Percentiles rank a stretch among this genome's conserved stretches.
phyloP scores from a whole-genome alignment of 2,113 vertebrate genomes.

The Hippocampus abdominalis region DNA sequence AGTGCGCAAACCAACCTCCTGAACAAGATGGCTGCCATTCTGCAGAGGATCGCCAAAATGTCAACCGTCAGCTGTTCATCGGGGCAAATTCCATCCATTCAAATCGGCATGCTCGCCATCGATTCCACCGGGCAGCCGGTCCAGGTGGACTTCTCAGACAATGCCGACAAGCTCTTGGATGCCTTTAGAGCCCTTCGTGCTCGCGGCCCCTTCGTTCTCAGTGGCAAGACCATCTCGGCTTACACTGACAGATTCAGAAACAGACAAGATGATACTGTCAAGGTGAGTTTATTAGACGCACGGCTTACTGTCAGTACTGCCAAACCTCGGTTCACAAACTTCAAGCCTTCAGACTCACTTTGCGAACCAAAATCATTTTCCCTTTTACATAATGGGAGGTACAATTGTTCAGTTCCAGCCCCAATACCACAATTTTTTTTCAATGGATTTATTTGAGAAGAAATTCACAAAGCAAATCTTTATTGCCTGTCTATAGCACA shows the following conservation, averaged over 20 bases:
- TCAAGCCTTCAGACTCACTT: not conserved
- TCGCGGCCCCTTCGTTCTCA: conserved; percentile 82
- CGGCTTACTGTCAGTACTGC: not conserved
- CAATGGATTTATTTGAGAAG: no score
- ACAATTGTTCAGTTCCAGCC: no score
- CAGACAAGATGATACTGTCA: conserved; percentile 65
- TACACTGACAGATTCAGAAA: conserved; percentile 78
- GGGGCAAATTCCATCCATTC: conserved; percentile 72
- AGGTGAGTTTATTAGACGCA: conserved; percentile 69
- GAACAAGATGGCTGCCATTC: conserved; percentile 73
- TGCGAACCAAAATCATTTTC: not conserved
- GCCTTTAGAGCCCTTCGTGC: conserved; percentile 72
- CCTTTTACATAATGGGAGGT: not conserved
- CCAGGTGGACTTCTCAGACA: conserved; percentile 80
- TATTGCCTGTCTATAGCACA: no score
- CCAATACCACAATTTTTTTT: no score
- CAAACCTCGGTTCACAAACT: not conserved
- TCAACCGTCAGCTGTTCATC: conserved; percentile 81
- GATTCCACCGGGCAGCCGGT: conserved; percentile 71
- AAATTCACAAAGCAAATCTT: no score
- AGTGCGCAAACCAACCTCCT: conserved; percentile 78
- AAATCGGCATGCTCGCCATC: conserved; percentile 75
- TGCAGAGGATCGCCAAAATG: conserved; percentile 85
- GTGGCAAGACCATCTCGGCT: conserved; percentile 73
- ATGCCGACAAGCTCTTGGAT: conserved; percentile 73